Percentiles rank a stretch among this genome's conserved stretches.
Conservation (phyloP, 2,797 vertebrate species). For the Syngnathus acus region DNA sequence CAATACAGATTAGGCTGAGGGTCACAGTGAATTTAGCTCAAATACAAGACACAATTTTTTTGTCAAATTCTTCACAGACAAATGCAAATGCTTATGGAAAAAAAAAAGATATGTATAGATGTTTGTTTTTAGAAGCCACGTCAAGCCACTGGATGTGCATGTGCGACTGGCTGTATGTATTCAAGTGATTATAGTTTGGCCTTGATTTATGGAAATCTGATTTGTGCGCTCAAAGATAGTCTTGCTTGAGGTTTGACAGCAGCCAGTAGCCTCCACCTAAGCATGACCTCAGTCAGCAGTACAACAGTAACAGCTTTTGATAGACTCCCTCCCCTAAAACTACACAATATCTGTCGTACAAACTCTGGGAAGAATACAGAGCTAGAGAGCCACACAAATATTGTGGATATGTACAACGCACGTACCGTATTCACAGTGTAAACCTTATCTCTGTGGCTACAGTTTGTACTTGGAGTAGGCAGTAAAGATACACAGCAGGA, state of each 20-base stretch:
- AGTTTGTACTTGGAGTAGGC: background rate
- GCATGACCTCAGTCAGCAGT: slow-evolving; percentile 31
- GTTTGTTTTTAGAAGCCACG: background rate
- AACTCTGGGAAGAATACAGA: slow-evolving; percentile 6
- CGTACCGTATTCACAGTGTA: background rate
- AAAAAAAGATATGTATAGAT: too few relatives aligned
- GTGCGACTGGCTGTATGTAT: slow-evolving; percentile 5
- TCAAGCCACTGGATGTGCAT: background rate
- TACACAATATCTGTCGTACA: slow-evolving; percentile 16
- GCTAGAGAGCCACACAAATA: background rate
- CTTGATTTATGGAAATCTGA: slow-evolving; percentile 30
- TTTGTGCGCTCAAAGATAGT: slow-evolving; percentile 27
- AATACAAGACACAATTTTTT: background rate
- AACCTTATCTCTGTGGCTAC: slow-evolving; percentile 1
- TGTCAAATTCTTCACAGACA: background rate
- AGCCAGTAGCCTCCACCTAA: slow-evolving; percentile 34
- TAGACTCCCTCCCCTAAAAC: slow-evolving; percentile 8
- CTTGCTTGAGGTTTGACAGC: slow-evolving; percentile 27
- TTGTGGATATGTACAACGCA: background rate
- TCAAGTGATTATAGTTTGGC: slow-evolving; percentile 21
- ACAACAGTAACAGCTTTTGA: slow-evolving; percentile 21
- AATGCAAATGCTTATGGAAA: background rate
- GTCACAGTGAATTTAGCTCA: slow-evolving; percentile 3
- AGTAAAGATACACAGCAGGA: slow-evolving; percentile 2
- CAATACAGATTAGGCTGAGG: slow-evolving; percentile 11